Conservation (phyloP, 2,797 vertebrate species). For the Mallotus villosus region DNA sequence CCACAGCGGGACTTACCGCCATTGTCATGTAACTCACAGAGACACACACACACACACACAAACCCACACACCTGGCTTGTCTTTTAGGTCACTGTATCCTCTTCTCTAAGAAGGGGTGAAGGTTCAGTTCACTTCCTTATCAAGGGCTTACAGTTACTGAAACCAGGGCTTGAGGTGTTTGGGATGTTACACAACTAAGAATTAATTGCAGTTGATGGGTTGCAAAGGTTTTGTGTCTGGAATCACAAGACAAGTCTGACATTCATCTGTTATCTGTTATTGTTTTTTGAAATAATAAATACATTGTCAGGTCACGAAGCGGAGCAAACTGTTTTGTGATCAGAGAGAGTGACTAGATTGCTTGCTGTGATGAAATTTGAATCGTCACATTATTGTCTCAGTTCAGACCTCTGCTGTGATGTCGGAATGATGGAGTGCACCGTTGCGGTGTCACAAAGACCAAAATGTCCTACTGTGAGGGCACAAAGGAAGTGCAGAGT, state of each 20-base stretch:
- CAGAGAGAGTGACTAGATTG: background rate
- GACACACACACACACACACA: slow-evolving; percentile 20
- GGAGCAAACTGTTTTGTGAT: too few relatives aligned
- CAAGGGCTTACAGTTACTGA: slow-evolving; percentile 27
- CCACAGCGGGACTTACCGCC: slow-evolving; percentile 55
- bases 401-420: background rate
- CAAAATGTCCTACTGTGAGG: background rate
- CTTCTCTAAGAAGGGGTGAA: slow-evolving; percentile 28
- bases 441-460: background rate
- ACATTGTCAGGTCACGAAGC: background rate
- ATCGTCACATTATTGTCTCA: background rate
- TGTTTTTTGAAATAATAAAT: background rate
- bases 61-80: background rate
- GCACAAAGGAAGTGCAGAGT: background rate
- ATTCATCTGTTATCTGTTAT: background rate
- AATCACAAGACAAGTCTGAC: too few relatives aligned
- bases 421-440: background rate
- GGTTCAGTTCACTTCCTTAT: slow-evolving; percentile 64
- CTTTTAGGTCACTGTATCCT: slow-evolving; percentile 47
- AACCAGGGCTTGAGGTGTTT: background rate
- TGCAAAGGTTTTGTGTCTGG: background rate
- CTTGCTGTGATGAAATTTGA: background rate
- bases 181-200: background rate
- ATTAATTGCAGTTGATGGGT: background rate
- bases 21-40: slow-evolving; percentile 64